phyloP scores from a whole-genome alignment of 2,113 vertebrate species.

The Paramormyrops kingsleyae region DNA sequence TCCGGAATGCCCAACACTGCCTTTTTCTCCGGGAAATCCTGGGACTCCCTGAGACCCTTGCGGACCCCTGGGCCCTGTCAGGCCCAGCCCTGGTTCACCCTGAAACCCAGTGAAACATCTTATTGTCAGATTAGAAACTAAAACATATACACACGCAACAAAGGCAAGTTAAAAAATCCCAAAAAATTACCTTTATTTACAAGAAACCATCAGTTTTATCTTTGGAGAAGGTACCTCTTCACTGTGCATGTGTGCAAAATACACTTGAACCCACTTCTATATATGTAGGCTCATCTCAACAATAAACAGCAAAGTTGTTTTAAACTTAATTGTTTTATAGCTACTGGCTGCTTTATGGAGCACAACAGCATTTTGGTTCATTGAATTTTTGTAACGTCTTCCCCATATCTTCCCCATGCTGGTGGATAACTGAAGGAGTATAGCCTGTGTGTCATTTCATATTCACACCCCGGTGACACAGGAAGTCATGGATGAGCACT shows the following conservation, averaged over 20 bases:
- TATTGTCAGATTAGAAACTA: background rate
- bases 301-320: background rate
- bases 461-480: background rate
- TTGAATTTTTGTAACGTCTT: background rate
- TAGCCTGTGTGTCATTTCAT: background rate
- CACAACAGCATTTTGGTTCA: background rate
- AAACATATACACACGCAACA: background rate
- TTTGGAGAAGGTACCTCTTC: background rate
- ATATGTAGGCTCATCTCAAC: background rate
- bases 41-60: constrained; percentile 64
- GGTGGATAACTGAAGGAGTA: background rate
- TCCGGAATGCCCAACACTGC: constrained; percentile 68
- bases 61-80: constrained; percentile 80
- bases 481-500: background rate
- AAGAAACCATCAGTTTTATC: background rate
- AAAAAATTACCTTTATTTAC: background rate
- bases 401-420: background rate
- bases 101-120: constrained; percentile 36
- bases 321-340: background rate
- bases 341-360: background rate
- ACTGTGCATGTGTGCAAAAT: background rate
- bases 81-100: constrained; percentile 87
- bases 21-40: constrained; percentile 78
- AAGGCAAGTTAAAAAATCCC: background rate
- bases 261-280: background rate